phyloP scores from a whole-genome alignment of 2,888 invertebrate genomes.

The Ochropacha duplaris region DNA sequence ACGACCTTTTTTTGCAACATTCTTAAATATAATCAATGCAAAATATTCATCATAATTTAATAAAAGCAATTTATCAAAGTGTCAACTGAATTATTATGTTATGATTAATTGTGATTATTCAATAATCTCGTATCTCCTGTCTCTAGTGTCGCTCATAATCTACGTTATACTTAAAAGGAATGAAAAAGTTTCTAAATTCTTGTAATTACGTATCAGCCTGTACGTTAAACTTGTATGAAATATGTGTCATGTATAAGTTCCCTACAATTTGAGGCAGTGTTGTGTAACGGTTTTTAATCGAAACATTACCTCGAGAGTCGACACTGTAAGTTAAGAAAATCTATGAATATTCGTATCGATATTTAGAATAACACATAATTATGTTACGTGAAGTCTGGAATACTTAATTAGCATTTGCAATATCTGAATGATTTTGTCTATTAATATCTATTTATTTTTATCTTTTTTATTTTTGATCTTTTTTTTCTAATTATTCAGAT shows the following conservation, averaged over 20 bases:
- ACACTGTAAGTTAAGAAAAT: conserved; percentile 26
- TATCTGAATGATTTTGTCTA: no score
- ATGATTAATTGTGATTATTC: conserved; percentile 24
- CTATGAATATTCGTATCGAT: neutral
- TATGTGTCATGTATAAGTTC: neutral
- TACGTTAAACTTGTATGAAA: neutral
- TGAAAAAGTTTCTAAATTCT: conserved; percentile 45
- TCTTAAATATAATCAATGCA: conserved; percentile 1
- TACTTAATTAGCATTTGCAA: no score
- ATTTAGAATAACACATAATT: neutral
- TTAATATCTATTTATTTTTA: no score
- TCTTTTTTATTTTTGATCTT: no score
- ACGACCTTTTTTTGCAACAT: neutral
- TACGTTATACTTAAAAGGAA: conserved; percentile 38
- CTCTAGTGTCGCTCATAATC: conserved; percentile 21
- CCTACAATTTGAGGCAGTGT: neutral
- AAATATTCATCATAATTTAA: conserved; percentile 19
- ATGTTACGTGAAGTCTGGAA: no score
- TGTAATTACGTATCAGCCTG: conserved; percentile 32
- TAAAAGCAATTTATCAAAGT: conserved; percentile 30
- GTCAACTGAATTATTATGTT: conserved; percentile 26
- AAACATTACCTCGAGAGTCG: conserved; percentile 59
- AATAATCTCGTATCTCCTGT: conserved; percentile 39
- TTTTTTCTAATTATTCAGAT: no score
- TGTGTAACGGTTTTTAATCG: conserved; percentile 35